Evolutionary conservation across 2,113 vertebrate species (phyloP), one percentile per base, ranked within the genome.

Genomic region (Todiramphus saurophagus): DNA sequence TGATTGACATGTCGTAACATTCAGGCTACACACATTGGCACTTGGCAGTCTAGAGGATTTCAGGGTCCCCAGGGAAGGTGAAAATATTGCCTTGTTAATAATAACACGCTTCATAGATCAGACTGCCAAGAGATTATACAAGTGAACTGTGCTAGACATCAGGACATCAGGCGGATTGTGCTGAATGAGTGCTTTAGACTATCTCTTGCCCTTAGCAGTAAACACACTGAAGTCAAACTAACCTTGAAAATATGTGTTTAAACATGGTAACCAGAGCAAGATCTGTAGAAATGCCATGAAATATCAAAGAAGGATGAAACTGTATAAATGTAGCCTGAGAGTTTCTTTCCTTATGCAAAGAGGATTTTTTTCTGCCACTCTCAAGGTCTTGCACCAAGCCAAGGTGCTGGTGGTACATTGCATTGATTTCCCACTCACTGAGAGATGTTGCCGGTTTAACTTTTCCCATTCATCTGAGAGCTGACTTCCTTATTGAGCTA

Each of bases 171-270:
- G 46, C 1, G 0, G 24, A 53, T 55, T 78, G 55, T 27, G 7
- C 79, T 55, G 46, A 83, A 75, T 0, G 0, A 86, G 5, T 33
- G 23, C 31, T 79, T 78, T 39, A 84, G 58, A 68, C 25, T 41
- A 1, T 21, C 0, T 0, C 13, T 9, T 35, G 31, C 90, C 48
- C 23, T 62, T 55, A 95, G 76, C 60, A 84, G 43, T n/a, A 87
- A 92, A 67, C 0, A 5, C 0, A 0, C 35, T 93, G 33, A 87
- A 75, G 83, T 84, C 76, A 97, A 90, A 78, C 92, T 75, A 87
- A 64, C 69, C 88, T 94, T 89, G 88, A 72, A 95, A 96, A 86
- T 1, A 7, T 4, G 18, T 78, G 35, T 90, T 96, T 96, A 88
- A 89, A 77, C 17, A 63, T 2, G 7, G 75, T 90, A 84, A 93